A percentile compares a stretch with the other conserved stretches of the same genome.
These are phyloP conservation scores for Etheostoma spectabile DNA, from an alignment of 2,113 vertebrate species.

Conservation along the genomic window DNA sequence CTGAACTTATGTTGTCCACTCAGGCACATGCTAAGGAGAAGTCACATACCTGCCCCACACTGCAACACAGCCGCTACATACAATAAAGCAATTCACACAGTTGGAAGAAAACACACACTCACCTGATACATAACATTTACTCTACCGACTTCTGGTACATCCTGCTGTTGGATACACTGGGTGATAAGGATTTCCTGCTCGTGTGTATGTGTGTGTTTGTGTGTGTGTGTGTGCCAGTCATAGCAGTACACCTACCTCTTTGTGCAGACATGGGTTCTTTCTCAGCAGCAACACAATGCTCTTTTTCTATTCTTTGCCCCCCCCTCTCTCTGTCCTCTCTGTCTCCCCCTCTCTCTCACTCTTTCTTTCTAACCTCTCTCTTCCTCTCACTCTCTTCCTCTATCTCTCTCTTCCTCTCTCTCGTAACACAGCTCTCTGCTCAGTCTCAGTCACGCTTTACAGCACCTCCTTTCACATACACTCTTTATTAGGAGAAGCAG, in stretches of 20 bases:
- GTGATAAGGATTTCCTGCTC: conserved; percentile 37
- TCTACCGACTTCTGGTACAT: conserved; percentile 15
- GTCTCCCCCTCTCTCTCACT: conserved; percentile 6
- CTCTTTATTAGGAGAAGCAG: conserved; percentile 75
- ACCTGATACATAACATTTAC: conserved; percentile 38
- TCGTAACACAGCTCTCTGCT: conserved; percentile 62
- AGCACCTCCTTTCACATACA: conserved; percentile 72
- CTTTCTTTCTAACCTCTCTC: conserved; percentile 29
- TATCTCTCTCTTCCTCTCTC: conserved; percentile 41
- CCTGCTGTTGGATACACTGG: conserved; percentile 14
- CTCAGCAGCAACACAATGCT: conserved; percentile 77
- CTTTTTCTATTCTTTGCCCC: conserved; percentile 73
- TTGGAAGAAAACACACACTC: conserved; percentile 51
- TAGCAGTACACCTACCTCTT: conserved; percentile 81
- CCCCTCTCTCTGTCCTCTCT: conserved; percentile 42
- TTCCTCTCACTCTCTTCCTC: conserved; percentile 31
- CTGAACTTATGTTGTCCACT: background rate
- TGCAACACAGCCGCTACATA: conserved; percentile 36
- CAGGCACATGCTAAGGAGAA: conserved; percentile 32
- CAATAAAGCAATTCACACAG: conserved; percentile 33
- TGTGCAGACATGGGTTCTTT: conserved; percentile 79
- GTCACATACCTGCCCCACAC: conserved; percentile 53
- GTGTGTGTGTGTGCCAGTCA: conserved; percentile 54
- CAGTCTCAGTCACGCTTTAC: conserved; percentile 53
- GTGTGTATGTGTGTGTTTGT: conserved; percentile 22